These are phyloP conservation scores for Monarcha castaneiventris DNA, from an alignment of 2,113 vertebrate genomes.

Conservation along the genomic window DNA sequence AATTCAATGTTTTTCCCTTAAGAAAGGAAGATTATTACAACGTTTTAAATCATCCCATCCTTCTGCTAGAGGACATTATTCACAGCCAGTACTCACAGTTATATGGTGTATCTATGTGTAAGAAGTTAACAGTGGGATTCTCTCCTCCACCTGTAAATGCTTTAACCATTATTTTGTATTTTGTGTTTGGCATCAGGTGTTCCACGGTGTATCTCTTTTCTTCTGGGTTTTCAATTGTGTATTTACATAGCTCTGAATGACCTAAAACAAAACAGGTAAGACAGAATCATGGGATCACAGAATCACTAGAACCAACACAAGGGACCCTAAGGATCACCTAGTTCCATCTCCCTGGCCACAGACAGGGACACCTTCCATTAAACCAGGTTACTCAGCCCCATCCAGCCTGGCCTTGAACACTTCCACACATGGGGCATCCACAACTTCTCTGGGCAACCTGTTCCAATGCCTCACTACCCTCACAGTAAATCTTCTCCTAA, in stretches of 20 bases:
- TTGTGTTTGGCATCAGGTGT: constrained; percentile 49
- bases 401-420: background rate
- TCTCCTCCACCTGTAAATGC: constrained; percentile 64
- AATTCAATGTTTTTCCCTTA: background rate
- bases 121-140: background rate
- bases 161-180: constrained; percentile 58
- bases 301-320: background rate
- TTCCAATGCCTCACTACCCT: background rate
- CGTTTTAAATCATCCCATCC: background rate
- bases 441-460: background rate
- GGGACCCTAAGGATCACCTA: background rate
- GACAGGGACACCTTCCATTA: background rate
- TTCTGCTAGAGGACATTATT: background rate
- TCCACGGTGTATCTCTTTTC: constrained; percentile 55
- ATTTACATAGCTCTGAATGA: constrained; percentile 47
- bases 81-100: constrained; percentile 64
- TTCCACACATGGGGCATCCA: background rate
- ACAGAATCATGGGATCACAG: background rate
- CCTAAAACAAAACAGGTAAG: constrained; percentile 35
- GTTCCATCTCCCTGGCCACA: accelerated
- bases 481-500: background rate
- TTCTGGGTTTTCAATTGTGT: constrained; percentile 60
- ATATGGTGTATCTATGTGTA: background rate
- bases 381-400: background rate
- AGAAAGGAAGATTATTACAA: background rate